Percentiles rank a stretch among this genome's conserved stretches.
These are phyloP conservation scores for Oscheius sp. DNA, from an alignment of 2,888 invertebrate genomes.

Conservation along the genomic window DNA sequence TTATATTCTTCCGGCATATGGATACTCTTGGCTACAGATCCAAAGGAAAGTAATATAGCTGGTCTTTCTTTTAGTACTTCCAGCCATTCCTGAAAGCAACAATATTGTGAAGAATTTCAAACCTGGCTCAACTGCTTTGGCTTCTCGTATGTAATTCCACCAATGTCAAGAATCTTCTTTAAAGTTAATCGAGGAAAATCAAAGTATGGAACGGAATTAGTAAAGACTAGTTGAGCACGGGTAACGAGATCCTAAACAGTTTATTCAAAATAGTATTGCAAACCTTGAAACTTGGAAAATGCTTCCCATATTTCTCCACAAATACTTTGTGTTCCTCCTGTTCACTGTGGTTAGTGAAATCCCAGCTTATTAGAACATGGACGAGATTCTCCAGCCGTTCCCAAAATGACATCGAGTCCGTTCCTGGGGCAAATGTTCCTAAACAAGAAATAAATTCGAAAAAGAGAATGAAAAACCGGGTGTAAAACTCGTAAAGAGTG, in stretches of 20 bases:
- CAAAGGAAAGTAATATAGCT: conserved; percentile 25
- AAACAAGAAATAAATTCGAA: background rate
- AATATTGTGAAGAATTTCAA: background rate
- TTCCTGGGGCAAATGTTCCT: conserved; percentile 14
- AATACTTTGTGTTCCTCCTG: background rate
- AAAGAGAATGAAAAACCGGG: conserved; percentile 24
- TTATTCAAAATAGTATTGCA: too few species aligned
- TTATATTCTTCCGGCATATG: conserved; percentile 26
- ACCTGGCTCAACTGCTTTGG: background rate
- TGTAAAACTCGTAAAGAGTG: conserved; percentile 22
- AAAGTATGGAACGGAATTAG: conserved; percentile 22
- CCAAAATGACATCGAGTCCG: conserved; percentile 9
- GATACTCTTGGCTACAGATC: conserved; percentile 12
- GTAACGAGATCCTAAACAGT: conserved; percentile 1
- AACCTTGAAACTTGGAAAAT: conserved; percentile 2
- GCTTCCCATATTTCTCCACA: conserved; percentile 3
- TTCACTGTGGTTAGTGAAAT: background rate
- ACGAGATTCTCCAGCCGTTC: conserved; percentile 5
- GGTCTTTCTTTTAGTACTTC: background rate
- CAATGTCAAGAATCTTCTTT: conserved; percentile 21
- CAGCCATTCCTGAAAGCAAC: conserved; percentile 19
- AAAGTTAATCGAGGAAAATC: conserved; percentile 23
- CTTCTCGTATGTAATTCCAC: conserved; percentile 19
- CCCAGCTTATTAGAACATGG: conserved; percentile 4
- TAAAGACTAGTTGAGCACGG: conserved; percentile 14